Conservation (phyloP, 1,140 invertebrate species). For the Berghia stephanieae region DNA sequence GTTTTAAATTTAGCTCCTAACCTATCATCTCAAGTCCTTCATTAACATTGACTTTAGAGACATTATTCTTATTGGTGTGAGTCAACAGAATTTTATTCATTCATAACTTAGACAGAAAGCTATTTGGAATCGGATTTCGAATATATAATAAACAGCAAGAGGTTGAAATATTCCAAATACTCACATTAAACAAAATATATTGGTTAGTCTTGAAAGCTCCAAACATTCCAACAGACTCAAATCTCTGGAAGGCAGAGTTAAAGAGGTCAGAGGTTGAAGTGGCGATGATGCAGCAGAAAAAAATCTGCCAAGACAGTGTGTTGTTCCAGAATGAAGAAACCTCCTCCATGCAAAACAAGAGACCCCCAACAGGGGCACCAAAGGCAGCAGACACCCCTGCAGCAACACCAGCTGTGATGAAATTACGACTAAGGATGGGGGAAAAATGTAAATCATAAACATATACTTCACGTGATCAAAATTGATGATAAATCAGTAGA, state of each 20-base stretch:
- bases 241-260: conserved; percentile 66
- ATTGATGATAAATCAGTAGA: too few relatives aligned
- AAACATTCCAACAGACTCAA: conserved; percentile 63
- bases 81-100: too few relatives aligned
- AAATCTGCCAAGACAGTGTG: conserved; percentile 68
- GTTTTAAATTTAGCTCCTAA: too few relatives aligned
- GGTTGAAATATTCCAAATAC: not conserved
- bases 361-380: conserved; percentile 95
- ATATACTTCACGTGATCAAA: not conserved
- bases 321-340: conserved; percentile 69
- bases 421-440: conserved; percentile 91
- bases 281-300: conserved; percentile 69
- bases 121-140: too few relatives aligned
- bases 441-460: not conserved
- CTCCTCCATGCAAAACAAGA: conserved; percentile 97
- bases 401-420: conserved; percentile 96
- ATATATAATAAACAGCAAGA: not conserved
- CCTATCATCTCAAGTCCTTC: too few relatives aligned
- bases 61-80: too few relatives aligned
- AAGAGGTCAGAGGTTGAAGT: conserved; percentile 68
- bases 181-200: conserved; percentile 64
- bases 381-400: conserved; percentile 95
- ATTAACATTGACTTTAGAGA: too few relatives aligned
- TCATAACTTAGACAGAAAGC: too few relatives aligned
- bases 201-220: conserved; percentile 64